Percentiles rank a stretch among this genome's conserved stretches.
Conservation (phyloP, 1,140 invertebrate genomes). For the Frieseomelitta varia region DNA sequence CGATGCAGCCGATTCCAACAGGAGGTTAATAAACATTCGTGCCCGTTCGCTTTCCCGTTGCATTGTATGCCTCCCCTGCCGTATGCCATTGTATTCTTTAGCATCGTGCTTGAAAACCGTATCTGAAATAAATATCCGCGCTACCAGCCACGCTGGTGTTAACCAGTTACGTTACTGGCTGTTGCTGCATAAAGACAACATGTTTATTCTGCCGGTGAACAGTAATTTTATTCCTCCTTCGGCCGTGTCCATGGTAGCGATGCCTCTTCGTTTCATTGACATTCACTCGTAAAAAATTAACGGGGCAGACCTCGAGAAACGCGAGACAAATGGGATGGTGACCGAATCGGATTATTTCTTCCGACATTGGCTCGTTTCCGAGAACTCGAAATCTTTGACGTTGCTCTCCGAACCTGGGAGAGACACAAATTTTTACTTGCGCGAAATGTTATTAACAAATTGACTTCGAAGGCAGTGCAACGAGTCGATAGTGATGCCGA, state of each 20-base stretch:
- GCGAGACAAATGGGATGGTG: no score
- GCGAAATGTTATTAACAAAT: no score
- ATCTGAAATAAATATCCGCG: background rate
- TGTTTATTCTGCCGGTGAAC: background rate
- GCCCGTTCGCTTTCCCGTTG: background rate
- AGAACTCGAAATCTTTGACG: no score
- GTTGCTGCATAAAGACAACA: background rate
- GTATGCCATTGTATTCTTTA: conserved; percentile 16
- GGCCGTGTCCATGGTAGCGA: conserved; percentile 7
- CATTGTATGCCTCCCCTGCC: background rate
- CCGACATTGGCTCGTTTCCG: no score
- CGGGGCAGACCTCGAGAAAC: no score
- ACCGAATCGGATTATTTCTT: no score
- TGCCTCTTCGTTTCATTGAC: background rate
- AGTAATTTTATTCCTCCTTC: conserved; percentile 13
- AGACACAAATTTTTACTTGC: no score
- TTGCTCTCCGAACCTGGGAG: no score
- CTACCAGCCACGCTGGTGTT: background rate
- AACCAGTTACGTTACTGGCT: background rate
- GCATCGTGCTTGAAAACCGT: background rate
- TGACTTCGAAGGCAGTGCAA: no score
- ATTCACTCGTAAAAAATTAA: background rate
- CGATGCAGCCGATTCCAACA: background rate
- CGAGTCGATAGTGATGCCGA: no score
- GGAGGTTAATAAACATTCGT: conserved; percentile 23